phyloP scores from a whole-genome alignment of 2,888 invertebrate genomes.

The Apamea monoglypha region DNA sequence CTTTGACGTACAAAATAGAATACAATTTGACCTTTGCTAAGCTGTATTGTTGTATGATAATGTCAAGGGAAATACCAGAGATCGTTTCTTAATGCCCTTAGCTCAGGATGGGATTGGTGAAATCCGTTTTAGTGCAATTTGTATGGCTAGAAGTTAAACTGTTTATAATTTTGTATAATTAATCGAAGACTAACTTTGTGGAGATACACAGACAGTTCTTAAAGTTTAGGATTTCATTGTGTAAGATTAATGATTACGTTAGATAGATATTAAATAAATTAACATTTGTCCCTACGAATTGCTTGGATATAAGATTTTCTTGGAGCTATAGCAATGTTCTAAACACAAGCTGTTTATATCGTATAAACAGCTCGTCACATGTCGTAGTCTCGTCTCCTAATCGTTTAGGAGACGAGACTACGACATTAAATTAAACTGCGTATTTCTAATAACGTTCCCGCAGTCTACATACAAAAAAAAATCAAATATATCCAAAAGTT shows the following conservation, averaged over 20 bases:
- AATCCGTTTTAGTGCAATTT: slow-evolving; percentile 52
- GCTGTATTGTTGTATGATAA: slow-evolving; percentile 71
- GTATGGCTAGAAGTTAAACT: slow-evolving; percentile 20
- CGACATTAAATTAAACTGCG: not conserved
- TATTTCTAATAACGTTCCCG: not conserved
- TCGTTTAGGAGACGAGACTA: not conserved
- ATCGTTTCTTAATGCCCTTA: slow-evolving; percentile 69
- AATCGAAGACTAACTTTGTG: not conserved
- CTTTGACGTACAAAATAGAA: slow-evolving; percentile 60
- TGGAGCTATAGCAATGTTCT: not conserved
- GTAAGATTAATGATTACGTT: not conserved
- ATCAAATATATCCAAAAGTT: not conserved
- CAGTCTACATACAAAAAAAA: not conserved
- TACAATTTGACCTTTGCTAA: slow-evolving; percentile 72
- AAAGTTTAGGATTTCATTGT: slow-evolving; percentile 4
- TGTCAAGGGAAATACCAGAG: slow-evolving; percentile 79
- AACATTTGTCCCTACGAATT: not conserved
- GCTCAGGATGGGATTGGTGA: slow-evolving; percentile 48
- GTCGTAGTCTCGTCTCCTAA: no score
- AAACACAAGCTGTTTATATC: not conserved
- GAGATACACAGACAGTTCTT: not conserved
- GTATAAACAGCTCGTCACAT: no score
- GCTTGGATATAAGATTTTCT: not conserved
- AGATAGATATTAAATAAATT: not conserved
- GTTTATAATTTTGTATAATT: slow-evolving; percentile 34